Base-by-base conservation (phyloP, 1,140 invertebrate genomes). In the Vollenhovia emeryi region DNA sequence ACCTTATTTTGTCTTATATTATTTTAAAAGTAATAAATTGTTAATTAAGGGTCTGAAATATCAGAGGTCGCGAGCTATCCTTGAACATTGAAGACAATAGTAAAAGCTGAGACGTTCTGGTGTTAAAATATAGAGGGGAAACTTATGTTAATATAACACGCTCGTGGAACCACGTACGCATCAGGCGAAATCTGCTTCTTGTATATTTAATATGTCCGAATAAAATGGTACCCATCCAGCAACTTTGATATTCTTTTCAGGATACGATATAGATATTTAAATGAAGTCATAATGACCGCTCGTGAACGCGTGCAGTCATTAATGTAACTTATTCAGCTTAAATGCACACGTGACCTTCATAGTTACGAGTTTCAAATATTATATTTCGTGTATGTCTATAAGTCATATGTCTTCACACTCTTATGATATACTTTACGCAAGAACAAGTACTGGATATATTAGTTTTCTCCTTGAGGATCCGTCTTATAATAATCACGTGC, bases 191-290 rank as follows among this genome's bases (percentile, higher is more conserved):
- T 36, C 43, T 80, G 82, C 75, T 88, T 85, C 69, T 88, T 89
- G 87, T 89, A 89, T 18, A 75, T 86, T 89, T 86, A 84, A 82
- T 78, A 88, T 84, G 75, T 50, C 68, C 36, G 21, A 89, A 89
- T 89, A 89, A 89, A 89, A 84, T 11, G 30, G 55, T 45, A 64
- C 73, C 50, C 73, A 83, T 33, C 83, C 75, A 88, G 45, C 43
- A 83, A 74, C 36, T 24, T 59, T 43, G 40, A 64, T 48, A 43
- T 64, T 48, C 21, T 55, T 18, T 76, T 21, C 11, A 40, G 24
- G 3, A 18, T 43, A 21, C 21, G 1, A 43, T 21, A 30, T 27
- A 73, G 11, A 48, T 52, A 52, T 30, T 59, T 18, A 15, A 24
- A 24, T 43, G 13, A 24, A 21, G n/a, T 36, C 9, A 6, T 33